A percentile compares a stretch with the other conserved stretches of the same genome.
Evolutionary conservation across 2,888 invertebrate genomes (phyloP).

Genomic region (Encarsia formosa): DNA sequence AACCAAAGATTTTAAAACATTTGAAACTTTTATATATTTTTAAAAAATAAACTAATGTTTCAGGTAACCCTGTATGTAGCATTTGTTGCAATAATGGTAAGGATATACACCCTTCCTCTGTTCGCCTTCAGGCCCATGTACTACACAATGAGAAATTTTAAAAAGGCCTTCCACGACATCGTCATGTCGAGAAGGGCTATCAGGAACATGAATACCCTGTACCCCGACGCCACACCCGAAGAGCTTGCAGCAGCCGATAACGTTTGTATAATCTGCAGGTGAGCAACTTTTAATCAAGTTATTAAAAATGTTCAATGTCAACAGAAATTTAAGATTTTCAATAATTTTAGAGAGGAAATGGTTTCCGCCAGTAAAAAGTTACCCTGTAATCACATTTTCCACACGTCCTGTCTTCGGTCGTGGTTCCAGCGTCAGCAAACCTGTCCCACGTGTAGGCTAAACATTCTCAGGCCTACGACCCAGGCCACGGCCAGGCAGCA

Average conservation of each 20-base stretch:
- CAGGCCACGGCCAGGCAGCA: constrained; percentile 38
- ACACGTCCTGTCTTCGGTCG: constrained; percentile 92
- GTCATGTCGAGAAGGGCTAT: constrained; percentile 94
- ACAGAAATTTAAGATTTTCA: constrained; percentile 1
- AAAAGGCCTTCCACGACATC: constrained; percentile 95
- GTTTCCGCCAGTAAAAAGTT: constrained; percentile 83
- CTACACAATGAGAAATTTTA: constrained; percentile 95
- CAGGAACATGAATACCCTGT: constrained; percentile 95
- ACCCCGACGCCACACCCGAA: constrained; percentile 91
- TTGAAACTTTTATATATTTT: constrained; percentile 6
- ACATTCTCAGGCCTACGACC: constrained; percentile 61
- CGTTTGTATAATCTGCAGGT: constrained; percentile 96
- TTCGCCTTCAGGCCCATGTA: constrained; percentile 99
- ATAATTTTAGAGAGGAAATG: constrained; percentile 60
- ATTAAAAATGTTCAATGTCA: neutral
- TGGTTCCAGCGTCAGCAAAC: constrained; percentile 99
- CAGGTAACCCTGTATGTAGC: constrained; percentile 78
- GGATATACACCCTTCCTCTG: constrained; percentile 93
- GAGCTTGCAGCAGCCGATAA: constrained; percentile 91
- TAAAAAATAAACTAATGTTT: constrained; percentile 15
- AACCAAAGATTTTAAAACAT: neutral
- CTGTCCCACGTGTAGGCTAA: constrained; percentile 95
- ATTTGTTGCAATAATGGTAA: constrained; percentile 94
- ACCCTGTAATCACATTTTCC: constrained; percentile 99
- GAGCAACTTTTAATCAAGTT: constrained; percentile 20